These are phyloP conservation scores for Trypoxylus dichotomus DNA, from an alignment of 1,140 invertebrate species.

Conservation along the genomic window DNA sequence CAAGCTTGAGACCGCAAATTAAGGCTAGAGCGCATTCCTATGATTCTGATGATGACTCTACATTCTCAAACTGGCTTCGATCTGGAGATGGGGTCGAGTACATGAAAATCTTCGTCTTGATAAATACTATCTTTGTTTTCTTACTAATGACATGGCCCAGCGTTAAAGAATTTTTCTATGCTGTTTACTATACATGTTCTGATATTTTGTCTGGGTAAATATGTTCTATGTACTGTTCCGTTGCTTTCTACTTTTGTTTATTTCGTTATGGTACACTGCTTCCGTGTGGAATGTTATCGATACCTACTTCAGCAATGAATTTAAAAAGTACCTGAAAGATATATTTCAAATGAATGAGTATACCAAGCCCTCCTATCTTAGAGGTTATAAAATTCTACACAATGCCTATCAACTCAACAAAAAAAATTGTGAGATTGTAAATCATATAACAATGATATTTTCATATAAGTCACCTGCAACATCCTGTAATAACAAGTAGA, in stretches of 20 bases:
- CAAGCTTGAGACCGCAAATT: not conserved
- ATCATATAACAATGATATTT: not conserved
- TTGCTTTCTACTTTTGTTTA: conserved; percentile 53
- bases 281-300: conserved; percentile 59
- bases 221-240: conserved; percentile 54
- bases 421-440: not conserved
- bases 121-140: conserved; percentile 60
- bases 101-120: conserved; percentile 62
- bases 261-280: conserved; percentile 58
- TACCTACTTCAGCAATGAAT: conserved; percentile 57
- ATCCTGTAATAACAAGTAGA: not conserved
- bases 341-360: conserved; percentile 32
- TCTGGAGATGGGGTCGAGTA: conserved; percentile 60
- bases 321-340: conserved; percentile 52
- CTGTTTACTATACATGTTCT: conserved; percentile 41
- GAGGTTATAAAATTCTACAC: not conserved
- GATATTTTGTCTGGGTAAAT: conserved; percentile 41
- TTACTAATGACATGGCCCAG: conserved; percentile 61
- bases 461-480: not conserved
- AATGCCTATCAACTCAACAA: not conserved
- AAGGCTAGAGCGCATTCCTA: not conserved
- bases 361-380: not conserved
- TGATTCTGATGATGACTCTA: conserved; percentile 52
- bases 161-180: conserved; percentile 53
- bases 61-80: conserved; percentile 60